Evolutionary conservation across 2,797 vertebrate species (phyloP).

Genomic region (Sebastes matsubarae): DNA sequence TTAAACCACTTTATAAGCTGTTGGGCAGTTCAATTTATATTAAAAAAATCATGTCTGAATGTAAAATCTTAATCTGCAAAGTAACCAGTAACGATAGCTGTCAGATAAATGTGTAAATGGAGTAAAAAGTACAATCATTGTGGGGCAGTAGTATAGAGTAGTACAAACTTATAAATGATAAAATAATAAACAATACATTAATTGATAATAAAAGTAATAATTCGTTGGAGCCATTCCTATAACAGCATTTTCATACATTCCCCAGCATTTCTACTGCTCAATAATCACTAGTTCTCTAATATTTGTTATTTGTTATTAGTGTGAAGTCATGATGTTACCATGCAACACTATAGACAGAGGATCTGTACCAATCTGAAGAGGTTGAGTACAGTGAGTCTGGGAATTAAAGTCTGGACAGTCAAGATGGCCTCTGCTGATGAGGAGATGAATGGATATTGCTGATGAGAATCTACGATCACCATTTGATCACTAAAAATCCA

Average conservation of each 20-base stretch:
- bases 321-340: neutral
- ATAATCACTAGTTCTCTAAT: neutral
- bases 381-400: neutral
- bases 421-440: slow-evolving; percentile 37
- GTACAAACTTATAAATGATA: neutral
- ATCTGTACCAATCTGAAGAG: neutral
- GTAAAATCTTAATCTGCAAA: neutral
- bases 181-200: neutral
- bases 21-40: no score
- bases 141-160: neutral
- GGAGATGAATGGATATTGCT: slow-evolving; percentile 6
- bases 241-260: neutral
- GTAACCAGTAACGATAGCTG: neutral
- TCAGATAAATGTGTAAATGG: neutral
- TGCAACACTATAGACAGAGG: neutral
- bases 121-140: neutral
- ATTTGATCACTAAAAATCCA: slow-evolving; percentile 4
- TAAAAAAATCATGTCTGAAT: no score
- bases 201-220: neutral
- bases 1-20: no score
- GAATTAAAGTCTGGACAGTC: neutral
- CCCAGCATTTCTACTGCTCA: neutral
- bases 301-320: neutral
- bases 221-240: neutral
- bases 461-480: neutral